These are phyloP conservation scores for Diacarnus erythraeanus DNA, from an alignment of 37 sponge, comb jelly and placozoan genomes.

Conservation along the genomic window DNA sequence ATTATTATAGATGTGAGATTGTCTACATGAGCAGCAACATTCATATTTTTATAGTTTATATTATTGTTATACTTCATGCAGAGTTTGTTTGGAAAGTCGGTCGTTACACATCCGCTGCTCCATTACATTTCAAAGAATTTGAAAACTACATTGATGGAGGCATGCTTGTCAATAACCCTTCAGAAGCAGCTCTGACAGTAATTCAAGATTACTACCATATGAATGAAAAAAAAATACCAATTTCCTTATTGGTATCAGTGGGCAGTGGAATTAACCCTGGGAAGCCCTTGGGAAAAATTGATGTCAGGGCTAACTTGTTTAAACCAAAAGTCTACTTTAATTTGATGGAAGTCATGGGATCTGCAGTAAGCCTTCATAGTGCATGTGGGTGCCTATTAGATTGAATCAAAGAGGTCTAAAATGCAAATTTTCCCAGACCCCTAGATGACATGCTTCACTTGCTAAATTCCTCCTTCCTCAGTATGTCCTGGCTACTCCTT, in stretches of 20 bases:
- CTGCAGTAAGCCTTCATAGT: slow-evolving; percentile 19
- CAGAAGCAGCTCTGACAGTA: slow-evolving; percentile 27
- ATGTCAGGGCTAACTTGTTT: slow-evolving; percentile 10
- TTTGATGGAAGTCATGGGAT: slow-evolving; percentile 1
- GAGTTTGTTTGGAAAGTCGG: slow-evolving; percentile 60
- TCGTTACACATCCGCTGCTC: slow-evolving; percentile 61
- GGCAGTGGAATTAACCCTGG: slow-evolving; percentile 44
- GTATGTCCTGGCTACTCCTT: no score
- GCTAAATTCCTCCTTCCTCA: no score
- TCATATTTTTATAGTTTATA: not conserved
- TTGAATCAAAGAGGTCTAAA: no score
- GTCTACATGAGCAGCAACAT: not conserved
- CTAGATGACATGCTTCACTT: no score
- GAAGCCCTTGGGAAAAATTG: slow-evolving; percentile 17
- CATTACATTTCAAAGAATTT: slow-evolving; percentile 39
- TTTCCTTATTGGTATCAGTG: slow-evolving; percentile 49
- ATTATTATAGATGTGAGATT: not conserved
- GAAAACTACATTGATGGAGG: slow-evolving; percentile 67
- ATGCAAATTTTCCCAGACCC: no score
- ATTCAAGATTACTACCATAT: slow-evolving; percentile 50
- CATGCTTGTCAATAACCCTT: slow-evolving; percentile 51
- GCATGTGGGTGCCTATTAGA: no score
- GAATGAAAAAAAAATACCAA: slow-evolving; percentile 35
- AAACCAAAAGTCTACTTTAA: not conserved
- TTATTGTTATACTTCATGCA: not conserved